Base-by-base conservation (phyloP, 2,797 vertebrate genomes). In the Phoxinus dragarum region DNA sequence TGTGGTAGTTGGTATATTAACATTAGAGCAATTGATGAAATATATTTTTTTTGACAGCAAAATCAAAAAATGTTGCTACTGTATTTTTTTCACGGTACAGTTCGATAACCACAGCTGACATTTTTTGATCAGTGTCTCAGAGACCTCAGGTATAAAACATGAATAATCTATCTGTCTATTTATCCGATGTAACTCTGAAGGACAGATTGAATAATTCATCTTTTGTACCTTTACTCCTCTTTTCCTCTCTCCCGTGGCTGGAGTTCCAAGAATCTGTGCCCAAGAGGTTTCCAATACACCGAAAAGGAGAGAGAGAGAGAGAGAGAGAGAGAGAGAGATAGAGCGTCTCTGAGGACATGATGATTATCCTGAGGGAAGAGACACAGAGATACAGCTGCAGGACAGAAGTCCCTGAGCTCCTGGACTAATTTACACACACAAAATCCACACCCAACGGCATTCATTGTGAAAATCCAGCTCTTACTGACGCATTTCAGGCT, bases 341-440 rank as follows among this genome's bases (percentile, higher is more conserved):
- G 7, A 14, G 34, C 44, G 76, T 88, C 92, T 91, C 92, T 90
- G 88, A 91, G 91, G 92, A 92, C 88, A 89, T n/a, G 3, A 34
- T 44, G 77, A 27, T 56, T 17, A 42, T 75, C 40, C 84, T 76
- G 87, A 88, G 80, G 90, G 86, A 93, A 91, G 76, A 40, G 59
- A 66, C 40, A 66, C 74, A 31, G 81, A 56, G 81, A 27, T 38
- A 73, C 94, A 95, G 93, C 93, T 95, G 94, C 92, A 93, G 90
- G 92, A 90, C 68, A 56, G 79, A 86, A 90, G 89, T 94, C 93
- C 93, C 92, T 87, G 87, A 91, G 90, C 93, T 91, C 89, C 89
- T 94, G 93, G 90, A 90, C 94, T 89, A 93, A 88, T 93, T 93
- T 84, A 84, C 68, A 85, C 84, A 81, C 59, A 66, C 5, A 44